Conservation (phyloP, 2,888 invertebrate species). For the Leucophora obtusa region DNA sequence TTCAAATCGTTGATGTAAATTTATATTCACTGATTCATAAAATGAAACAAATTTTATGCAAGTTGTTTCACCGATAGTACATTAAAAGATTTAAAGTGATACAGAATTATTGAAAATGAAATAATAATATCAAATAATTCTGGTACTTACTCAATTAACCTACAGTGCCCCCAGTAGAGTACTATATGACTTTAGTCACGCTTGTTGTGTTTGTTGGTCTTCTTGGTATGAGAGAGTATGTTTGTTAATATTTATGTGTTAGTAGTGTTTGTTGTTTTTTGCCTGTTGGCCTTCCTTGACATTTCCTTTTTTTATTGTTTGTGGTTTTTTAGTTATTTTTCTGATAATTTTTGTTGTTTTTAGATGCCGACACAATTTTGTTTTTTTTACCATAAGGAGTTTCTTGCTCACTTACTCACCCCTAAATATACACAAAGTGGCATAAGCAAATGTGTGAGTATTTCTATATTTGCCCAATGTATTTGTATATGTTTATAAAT, state of each 20-base stretch:
- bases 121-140: too few relatives aligned
- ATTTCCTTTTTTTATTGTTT: constrained; percentile 21
- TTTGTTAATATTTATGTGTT: background rate
- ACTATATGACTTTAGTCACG: background rate
- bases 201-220: constrained; percentile 7
- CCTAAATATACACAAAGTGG: background rate
- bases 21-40: too few relatives aligned
- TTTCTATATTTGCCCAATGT: background rate
- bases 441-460: background rate
- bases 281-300: constrained; percentile 32
- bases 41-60: too few relatives aligned
- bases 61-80: too few relatives aligned
- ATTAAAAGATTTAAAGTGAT: too few relatives aligned
- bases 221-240: background rate
- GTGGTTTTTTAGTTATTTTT: constrained; percentile 16
- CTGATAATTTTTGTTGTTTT: background rate
- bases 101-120: too few relatives aligned
- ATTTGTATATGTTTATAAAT: background rate
- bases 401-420: background rate
- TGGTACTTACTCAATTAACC: background rate
- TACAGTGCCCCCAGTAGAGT: background rate
- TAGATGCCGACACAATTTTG: constrained; percentile 18
- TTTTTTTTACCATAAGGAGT: constrained; percentile 14
- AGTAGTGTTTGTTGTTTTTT: background rate
- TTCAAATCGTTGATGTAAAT: too few relatives aligned